Conservation (phyloP, 2,797 vertebrate species). For the Labeo calbasu region DNA sequence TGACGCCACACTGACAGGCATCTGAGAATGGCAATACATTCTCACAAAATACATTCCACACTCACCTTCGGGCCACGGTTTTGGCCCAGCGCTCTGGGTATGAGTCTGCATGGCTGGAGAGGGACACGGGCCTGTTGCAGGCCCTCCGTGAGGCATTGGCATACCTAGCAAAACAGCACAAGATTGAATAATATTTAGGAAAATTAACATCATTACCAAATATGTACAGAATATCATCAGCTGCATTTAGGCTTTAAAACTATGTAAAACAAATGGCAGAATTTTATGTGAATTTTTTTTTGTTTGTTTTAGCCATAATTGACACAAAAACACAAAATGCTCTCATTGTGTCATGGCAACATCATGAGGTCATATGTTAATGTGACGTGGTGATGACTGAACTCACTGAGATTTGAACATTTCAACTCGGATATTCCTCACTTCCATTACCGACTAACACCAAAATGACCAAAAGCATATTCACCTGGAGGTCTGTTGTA, state of each 20-base stretch:
- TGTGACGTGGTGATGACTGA: too few species aligned
- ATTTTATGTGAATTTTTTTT: too few species aligned
- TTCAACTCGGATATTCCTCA: too few species aligned
- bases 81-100: slow-evolving; percentile 77
- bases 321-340: too few species aligned
- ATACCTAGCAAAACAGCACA: slow-evolving; percentile 72
- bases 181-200: not conserved
- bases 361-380: too few species aligned
- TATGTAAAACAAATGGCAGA: not conserved
- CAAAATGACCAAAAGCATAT: not conserved
- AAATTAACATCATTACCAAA: not conserved
- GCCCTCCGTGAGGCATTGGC: slow-evolving; percentile 76
- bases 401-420: too few species aligned
- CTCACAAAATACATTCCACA: too few species aligned
- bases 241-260: not conserved
- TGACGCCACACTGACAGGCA: too few species aligned
- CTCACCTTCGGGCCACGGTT: slow-evolving; percentile 85
- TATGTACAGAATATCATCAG: not conserved
- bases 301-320: too few species aligned
- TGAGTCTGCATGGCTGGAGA: slow-evolving; percentile 79
- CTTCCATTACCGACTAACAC: not conserved
- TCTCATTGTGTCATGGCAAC: too few species aligned
- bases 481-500: slow-evolving; percentile 88
- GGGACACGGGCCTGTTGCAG: slow-evolving; percentile 76
- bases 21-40: too few species aligned